phyloP scores from a whole-genome alignment of 2,797 vertebrate genomes.

The Xiphorhynchus erythropygius region DNA sequence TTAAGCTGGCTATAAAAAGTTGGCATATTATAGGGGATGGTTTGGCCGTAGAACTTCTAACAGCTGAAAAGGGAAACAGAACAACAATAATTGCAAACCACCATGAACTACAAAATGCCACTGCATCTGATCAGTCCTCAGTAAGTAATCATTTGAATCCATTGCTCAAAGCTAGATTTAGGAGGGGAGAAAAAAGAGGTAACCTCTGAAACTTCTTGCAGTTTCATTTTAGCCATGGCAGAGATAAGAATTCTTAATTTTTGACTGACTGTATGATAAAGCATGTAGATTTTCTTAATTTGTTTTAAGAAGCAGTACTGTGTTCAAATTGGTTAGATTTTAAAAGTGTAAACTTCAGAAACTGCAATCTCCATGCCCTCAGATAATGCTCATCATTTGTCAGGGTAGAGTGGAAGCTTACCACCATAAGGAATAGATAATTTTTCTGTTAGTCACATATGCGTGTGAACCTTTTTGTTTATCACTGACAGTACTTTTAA shows the following conservation, averaged over 20 bases:
- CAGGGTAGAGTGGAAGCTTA: neutral
- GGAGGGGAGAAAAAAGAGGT: neutral
- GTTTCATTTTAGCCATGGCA: neutral
- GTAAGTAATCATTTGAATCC: conserved; percentile 77
- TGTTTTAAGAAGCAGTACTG: neutral
- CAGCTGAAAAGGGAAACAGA: conserved; percentile 89
- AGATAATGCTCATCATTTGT: neutral
- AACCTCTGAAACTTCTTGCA: neutral
- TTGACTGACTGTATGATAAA: neutral
- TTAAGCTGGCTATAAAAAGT: conserved; percentile 93
- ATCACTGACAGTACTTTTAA: neutral
- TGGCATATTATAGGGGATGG: conserved; percentile 96
- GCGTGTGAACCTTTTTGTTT: neutral
- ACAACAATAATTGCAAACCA: conserved; percentile 83
- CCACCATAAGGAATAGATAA: neutral
- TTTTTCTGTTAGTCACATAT: neutral
- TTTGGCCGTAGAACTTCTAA: conserved; percentile 91
- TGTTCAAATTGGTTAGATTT: neutral
- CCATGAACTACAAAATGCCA: conserved; percentile 85
- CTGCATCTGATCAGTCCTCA: conserved; percentile 86
- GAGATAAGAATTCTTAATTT: neutral
- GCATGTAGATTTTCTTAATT: neutral
- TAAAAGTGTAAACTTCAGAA: neutral
- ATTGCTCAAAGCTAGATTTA: neutral
- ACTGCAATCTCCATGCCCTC: neutral